Conservation (phyloP, 1,140 invertebrate genomes). For the Penaeus indicus region DNA sequence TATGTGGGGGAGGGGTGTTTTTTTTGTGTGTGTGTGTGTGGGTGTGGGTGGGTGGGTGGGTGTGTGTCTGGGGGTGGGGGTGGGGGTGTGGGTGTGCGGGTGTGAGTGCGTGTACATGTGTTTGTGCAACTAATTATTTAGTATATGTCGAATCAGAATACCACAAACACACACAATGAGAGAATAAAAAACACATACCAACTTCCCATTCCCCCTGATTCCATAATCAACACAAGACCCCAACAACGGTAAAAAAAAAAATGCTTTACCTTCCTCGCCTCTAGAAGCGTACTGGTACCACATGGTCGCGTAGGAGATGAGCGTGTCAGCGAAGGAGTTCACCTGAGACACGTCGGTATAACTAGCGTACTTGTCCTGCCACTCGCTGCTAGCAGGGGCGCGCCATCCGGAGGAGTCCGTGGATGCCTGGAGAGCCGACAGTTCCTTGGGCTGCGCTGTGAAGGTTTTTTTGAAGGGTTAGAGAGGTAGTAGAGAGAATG, state of each 20-base stretch:
- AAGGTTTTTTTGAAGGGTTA: neutral
- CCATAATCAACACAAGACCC: neutral
- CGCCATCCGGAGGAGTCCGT: constrained; percentile 54
- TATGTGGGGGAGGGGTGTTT: no score
- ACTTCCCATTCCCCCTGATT: no score
- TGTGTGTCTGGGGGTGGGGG: no score
- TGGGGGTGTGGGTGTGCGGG: no score
- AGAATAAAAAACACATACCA: no score
- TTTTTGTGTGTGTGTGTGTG: no score
- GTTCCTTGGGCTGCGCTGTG: constrained; percentile 18
- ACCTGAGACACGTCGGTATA: constrained; percentile 54
- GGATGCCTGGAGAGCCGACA: neutral
- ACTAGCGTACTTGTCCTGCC: constrained; percentile 59
- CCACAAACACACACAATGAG: no score
- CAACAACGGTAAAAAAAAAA: neutral
- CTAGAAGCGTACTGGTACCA: constrained; percentile 63
- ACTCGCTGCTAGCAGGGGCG: constrained; percentile 45
- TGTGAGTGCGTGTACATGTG: no score
- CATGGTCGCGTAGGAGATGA: constrained; percentile 65
- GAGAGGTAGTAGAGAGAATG: neutral
- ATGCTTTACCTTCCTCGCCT: constrained; percentile 48
- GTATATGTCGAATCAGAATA: no score
- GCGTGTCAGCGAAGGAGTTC: constrained; percentile 63
- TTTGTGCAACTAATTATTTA: no score
- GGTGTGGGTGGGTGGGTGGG: no score